Evolutionary conservation across 2,113 vertebrate species (phyloP).

Genomic region (Gymnocephalus cernua): DNA sequence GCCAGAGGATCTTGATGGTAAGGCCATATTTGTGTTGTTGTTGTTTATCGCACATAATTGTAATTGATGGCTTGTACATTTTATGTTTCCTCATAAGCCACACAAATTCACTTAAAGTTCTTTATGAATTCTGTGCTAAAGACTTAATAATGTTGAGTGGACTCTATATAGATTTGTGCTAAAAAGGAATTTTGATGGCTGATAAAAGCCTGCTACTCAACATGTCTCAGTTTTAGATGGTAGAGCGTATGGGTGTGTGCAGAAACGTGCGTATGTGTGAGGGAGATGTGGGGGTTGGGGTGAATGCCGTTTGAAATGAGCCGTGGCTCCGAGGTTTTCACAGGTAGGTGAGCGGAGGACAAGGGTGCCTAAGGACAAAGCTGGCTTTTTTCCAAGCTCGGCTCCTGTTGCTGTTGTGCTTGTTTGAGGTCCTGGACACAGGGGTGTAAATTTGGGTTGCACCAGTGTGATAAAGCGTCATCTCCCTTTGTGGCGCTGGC

Average conservation of each 20-base stretch:
- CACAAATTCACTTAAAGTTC: neutral
- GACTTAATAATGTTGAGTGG: neutral
- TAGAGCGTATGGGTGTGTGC: constrained; percentile 24
- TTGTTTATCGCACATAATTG: neutral
- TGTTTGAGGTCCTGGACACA: constrained; percentile 80
- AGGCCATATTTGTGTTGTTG: constrained; percentile 63
- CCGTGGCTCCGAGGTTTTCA: constrained; percentile 75
- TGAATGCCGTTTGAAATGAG: constrained; percentile 62
- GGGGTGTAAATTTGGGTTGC: constrained; percentile 82
- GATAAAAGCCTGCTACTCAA: neutral
- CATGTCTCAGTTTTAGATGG: constrained; percentile 13
- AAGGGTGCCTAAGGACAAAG: constrained; percentile 77
- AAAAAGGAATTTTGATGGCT: constrained; percentile 1
- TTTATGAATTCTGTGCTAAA: neutral
- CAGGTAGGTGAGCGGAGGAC: constrained; percentile 81
- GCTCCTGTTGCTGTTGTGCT: constrained; percentile 80
- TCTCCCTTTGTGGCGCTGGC: constrained; percentile 83
- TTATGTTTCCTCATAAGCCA: neutral
- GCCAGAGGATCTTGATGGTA: constrained; percentile 98
- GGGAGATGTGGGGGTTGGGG: constrained; percentile 39
- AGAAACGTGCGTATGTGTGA: constrained; percentile 33
- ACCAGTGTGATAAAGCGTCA: constrained; percentile 80
- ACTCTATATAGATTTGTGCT: neutral
- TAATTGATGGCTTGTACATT: neutral
- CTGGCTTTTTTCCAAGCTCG: constrained; percentile 78